Base-by-base conservation (phyloP, 37 sponge, comb jelly and placozoan species). In the Lycopodina hypogea region DNA sequence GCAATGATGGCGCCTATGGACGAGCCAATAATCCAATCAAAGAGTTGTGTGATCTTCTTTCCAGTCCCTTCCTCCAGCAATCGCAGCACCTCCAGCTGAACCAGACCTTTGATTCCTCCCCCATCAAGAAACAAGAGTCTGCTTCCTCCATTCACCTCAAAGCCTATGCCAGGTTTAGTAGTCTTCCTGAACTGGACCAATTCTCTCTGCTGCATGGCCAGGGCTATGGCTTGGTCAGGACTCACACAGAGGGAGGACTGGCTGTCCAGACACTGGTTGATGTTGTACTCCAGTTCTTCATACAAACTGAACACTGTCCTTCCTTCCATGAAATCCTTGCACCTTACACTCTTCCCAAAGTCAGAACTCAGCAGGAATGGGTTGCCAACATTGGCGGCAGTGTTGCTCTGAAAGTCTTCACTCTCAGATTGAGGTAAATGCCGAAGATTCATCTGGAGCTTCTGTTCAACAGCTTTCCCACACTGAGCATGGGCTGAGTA, bases 11-110 rank as follows among this genome's bases (percentile, higher is more conserved):
- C 88, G 56, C 88, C 88, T 38, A 69, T 87, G 17, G 76, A 74
- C 45, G 78, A 76, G 0, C 88, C 88, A 33, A 87, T 53, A 19
- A 87, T 87, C 88, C 88, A 87, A 45, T 87, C 88, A 87, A 87
- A 87, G 34, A 87, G 88, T 42, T 87, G 78, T 17, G 72, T 77
- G 24, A 81, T 87, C 58, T 45, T 81, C 39, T 58, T 76, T 11
- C 88, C 88, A 4, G 88, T 87, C 23, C 30, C 14, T 50, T 76
- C 37, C 56, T 87, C 88, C 21, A 87, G 28, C 35, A 66, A 42
- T 7, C 41, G 38, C 41, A 87, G 59, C 14, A 81, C 45, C 65
- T 87, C 88, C 50, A 87, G 70, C 42, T 77, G 77, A 24, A 81
- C 59, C 61, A 87, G 82, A 1, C 88, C 88, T 60, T 72, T 75